Percentiles rank a stretch among this genome's conserved stretches.
Evolutionary conservation across 1,140 invertebrate species (phyloP).

Genomic region (Cepaea nemoralis): DNA sequence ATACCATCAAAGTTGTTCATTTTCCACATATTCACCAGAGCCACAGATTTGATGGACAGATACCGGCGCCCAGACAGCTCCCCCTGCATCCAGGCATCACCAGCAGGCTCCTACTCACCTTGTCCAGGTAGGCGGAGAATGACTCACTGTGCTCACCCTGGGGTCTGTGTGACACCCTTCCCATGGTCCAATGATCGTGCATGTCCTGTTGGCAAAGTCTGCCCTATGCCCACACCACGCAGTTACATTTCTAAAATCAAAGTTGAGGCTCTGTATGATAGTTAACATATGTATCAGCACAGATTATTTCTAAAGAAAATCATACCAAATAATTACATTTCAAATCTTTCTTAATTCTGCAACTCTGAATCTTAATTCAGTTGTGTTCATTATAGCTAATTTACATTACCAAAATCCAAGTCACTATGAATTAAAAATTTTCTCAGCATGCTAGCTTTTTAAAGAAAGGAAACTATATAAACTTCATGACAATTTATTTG

Average conservation of each 20-base stretch:
- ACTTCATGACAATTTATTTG: too few species aligned
- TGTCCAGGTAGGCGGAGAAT: slow-evolving; percentile 7
- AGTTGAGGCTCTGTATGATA: background rate
- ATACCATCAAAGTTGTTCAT: too few species aligned
- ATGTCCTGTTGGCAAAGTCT: slow-evolving; percentile 12
- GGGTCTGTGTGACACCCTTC: background rate
- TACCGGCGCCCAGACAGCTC: background rate
- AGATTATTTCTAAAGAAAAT: too few species aligned
- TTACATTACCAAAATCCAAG: too few species aligned
- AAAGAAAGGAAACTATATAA: too few species aligned
- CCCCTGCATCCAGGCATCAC: background rate
- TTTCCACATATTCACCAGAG: background rate
- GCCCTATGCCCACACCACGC: background rate
- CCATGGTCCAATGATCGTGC: background rate
- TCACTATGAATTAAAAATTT: too few species aligned
- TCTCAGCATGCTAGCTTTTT: too few species aligned
- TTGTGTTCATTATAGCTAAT: too few species aligned
- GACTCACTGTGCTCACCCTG: background rate
- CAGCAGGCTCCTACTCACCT: slow-evolving; percentile 12
- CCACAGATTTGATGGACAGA: slow-evolving; percentile 37
- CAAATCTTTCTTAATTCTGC: too few species aligned
- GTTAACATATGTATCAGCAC: background rate
- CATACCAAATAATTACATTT: too few species aligned
- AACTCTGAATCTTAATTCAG: too few species aligned
- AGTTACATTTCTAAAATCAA: slow-evolving; percentile 3